Base-by-base conservation (phyloP, 2,797 vertebrate genomes). In the Rachycentron canadum region DNA sequence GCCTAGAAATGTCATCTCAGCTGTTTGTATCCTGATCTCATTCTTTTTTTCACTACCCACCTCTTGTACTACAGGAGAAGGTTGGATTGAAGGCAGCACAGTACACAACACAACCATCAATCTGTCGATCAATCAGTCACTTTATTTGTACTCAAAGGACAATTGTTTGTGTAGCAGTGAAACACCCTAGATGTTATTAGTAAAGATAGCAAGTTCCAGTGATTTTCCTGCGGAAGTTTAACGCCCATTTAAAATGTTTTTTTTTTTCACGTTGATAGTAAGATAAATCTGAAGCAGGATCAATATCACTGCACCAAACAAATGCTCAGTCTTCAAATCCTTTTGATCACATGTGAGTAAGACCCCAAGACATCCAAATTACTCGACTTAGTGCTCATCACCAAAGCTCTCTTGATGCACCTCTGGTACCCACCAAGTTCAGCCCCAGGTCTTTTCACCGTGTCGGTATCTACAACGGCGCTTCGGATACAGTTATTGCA, bases 1-100 rank as follows among this genome's bases (percentile, higher is more conserved):
- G 74, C 70, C 79, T 69, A 62, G 75, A 68, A 63, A 63, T 16
- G 38, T 62, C 36, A 25, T 57, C 55, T 65, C 52, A 56, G 71
- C 50, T 45, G 49, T 73, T 49, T 61, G 28, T 43, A 10, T 52
- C 12, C 0, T 65, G 2, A 50, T 59, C 45, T 67, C 36, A 14
- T 21, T 77, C 58, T 65, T 73, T 76, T 6, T 53, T 41, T 40
- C 38, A 36, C 10, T 1, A 47, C 45, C 40, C 10, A 52, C 30
- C 59, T 66, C 19, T 14, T 30, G 0, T 23, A 16, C 17, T 43
- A 21, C 9, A 65, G 30, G 30, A 43, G 26, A 58, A 23, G 40
- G 11, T 55, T 53, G 26, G n/a, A 57, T 49, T 55, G 11, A 63
- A 76, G 19, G 58, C 25, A 16, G 17, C 21, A 21, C 25, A 65